Evolutionary conservation across 2,888 invertebrate genomes (phyloP).

Genomic region (Heteropelma amictum): DNA sequence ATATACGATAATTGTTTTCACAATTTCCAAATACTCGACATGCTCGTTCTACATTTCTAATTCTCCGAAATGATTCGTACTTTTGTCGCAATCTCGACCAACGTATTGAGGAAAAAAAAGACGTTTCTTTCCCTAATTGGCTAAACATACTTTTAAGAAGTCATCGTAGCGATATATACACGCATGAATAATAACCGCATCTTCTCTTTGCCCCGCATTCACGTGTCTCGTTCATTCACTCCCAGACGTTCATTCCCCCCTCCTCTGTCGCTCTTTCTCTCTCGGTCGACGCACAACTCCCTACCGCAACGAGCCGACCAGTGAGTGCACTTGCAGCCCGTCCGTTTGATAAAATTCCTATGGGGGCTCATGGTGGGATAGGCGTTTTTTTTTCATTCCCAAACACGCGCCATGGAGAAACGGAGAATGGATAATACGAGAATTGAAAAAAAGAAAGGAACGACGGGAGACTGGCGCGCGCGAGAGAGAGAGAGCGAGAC

Average conservation of each 20-base stretch:
- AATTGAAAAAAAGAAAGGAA: neutral
- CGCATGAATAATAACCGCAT: conserved; percentile 11
- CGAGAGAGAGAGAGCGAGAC: conserved; percentile 34
- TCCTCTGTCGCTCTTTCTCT: neutral
- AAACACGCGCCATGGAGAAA: neutral
- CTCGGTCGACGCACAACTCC: neutral
- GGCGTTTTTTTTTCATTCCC: neutral
- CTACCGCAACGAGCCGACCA: conserved; percentile 38
- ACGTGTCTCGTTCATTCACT: conserved; percentile 36
- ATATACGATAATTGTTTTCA: no score
- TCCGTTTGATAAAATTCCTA: neutral
- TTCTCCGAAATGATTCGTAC: no score
- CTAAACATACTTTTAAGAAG: neutral
- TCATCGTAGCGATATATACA: neutral
- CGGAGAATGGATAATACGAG: neutral
- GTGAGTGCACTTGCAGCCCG: conserved; percentile 30
- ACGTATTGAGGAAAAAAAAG: no score
- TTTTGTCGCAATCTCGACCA: no score
- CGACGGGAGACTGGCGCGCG: neutral
- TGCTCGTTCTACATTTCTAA: no score
- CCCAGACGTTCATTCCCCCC: neutral
- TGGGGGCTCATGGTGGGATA: conserved; percentile 13
- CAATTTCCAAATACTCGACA: no score
- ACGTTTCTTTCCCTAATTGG: neutral
- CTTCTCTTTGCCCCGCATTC: conserved; percentile 9